These are phyloP conservation scores for Chionomys nivalis DNA, from an alignment of 2,113 vertebrate genomes.

Conservation along the genomic window DNA sequence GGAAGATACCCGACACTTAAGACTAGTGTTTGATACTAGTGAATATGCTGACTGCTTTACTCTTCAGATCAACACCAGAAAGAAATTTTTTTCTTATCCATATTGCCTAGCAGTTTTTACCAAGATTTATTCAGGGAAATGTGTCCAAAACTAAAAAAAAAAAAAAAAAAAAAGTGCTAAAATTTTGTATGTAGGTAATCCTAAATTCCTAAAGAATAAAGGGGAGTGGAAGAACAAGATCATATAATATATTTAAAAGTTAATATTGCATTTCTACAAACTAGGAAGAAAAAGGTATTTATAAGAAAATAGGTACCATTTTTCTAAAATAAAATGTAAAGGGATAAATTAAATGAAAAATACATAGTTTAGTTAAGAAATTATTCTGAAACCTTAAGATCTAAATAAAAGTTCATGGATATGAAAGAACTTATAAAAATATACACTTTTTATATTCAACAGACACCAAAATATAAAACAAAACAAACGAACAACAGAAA, in stretches of 20 bases:
- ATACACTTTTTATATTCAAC: neutral
- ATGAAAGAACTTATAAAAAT: neutral
- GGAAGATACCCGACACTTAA: too few relatives aligned
- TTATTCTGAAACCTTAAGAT: neutral
- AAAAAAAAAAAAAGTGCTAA: neutral
- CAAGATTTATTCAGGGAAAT: neutral
- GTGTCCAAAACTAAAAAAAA: accelerated
- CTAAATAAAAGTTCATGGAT: neutral
- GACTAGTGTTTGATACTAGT: neutral
- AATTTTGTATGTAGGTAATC: neutral
- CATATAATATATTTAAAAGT: neutral
- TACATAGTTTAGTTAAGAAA: neutral
- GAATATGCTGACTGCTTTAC: neutral
- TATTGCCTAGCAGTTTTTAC: too few relatives aligned
- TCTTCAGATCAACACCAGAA: neutral
- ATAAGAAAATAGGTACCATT: neutral
- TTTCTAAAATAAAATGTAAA: neutral
- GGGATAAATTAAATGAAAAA: neutral
- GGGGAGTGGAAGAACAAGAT: neutral
- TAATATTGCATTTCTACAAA: neutral
- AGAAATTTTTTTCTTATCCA: neutral
- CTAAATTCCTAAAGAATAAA: neutral
- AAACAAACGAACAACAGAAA: too few relatives aligned
- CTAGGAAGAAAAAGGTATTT: neutral
- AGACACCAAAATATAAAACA: too few relatives aligned